phyloP scores from a whole-genome alignment of 2,888 invertebrate species.

The Sylvicola fuscatus region DNA sequence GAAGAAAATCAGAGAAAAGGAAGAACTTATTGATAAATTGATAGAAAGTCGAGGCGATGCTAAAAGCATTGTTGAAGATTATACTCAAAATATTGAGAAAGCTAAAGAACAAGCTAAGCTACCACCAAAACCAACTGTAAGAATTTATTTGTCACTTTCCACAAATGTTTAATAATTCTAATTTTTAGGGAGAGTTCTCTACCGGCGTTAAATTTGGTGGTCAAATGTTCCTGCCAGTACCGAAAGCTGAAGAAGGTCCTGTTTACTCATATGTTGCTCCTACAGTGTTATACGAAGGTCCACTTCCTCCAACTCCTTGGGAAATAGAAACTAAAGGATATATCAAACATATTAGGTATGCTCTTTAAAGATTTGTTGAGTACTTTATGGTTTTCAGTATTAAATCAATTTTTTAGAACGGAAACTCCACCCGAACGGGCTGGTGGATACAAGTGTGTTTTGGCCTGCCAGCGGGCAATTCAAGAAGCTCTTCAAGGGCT shows the following conservation, averaged over 20 bases:
- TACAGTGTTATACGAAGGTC: conserved; percentile 44
- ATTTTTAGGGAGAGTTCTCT: conserved; percentile 40
- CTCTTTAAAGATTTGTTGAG: conserved; percentile 2
- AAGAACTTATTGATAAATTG: conserved; percentile 84
- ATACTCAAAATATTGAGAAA: conserved; percentile 47
- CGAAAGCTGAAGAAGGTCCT: conserved; percentile 56
- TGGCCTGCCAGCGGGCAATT: conserved; percentile 70
- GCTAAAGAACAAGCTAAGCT: conserved; percentile 28
- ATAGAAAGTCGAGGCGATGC: conserved; percentile 87
- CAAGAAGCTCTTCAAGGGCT: conserved; percentile 74
- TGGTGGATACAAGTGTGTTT: conserved; percentile 65
- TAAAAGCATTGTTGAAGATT: conserved; percentile 64
- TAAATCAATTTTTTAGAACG: conserved; percentile 22
- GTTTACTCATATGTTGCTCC: conserved; percentile 45
- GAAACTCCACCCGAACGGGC: conserved; percentile 59
- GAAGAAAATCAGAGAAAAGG: conserved; percentile 68
- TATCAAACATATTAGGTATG: conserved; percentile 43
- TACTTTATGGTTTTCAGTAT: background rate
- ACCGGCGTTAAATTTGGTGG: conserved; percentile 64
- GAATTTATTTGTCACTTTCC: conserved; percentile 4
- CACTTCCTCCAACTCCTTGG: conserved; percentile 39
- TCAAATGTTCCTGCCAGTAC: conserved; percentile 42
- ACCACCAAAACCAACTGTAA: conserved; percentile 14
- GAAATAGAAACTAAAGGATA: conserved; percentile 48
- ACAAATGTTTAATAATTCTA: conserved; percentile 20